phyloP scores from a whole-genome alignment of 2,888 invertebrate genomes.

The Cephus spinipes region DNA sequence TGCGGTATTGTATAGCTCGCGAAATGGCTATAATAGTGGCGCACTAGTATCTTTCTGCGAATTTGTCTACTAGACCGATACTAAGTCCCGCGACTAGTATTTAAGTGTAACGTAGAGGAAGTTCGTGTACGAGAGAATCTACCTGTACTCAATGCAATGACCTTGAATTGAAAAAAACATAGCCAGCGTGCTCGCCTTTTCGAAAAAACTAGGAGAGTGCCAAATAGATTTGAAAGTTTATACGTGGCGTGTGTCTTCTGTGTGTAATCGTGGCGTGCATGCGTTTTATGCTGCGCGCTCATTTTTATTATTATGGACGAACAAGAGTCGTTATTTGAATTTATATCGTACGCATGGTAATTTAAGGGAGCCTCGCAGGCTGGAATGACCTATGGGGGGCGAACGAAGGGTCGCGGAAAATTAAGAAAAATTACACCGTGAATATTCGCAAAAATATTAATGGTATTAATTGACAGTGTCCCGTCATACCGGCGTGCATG shows the following conservation, averaged over 20 bases:
- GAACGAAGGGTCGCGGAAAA: not conserved
- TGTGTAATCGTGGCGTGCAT: not conserved
- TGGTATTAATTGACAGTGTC: not conserved
- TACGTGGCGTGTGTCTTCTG: conserved; percentile 38
- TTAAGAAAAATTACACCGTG: not conserved
- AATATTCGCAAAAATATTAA: too few species aligned
- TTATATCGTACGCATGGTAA: not conserved
- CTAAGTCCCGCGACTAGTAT: conserved; percentile 7
- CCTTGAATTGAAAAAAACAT: conserved; percentile 63
- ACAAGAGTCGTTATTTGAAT: not conserved
- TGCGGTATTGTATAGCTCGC: not conserved
- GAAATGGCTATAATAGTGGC: not conserved
- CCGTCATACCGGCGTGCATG: not conserved
- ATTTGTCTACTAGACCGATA: conserved; percentile 40
- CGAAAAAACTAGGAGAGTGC: conserved; percentile 56
- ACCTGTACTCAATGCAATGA: conserved; percentile 57
- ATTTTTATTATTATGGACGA: not conserved
- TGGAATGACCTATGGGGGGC: not conserved
- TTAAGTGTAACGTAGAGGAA: conserved; percentile 18
- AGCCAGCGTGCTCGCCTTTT: conserved; percentile 59
- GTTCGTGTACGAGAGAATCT: conserved; percentile 32
- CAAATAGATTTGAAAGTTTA: conserved; percentile 60
- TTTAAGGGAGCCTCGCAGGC: not conserved
- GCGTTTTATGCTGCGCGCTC: conserved; percentile 18
- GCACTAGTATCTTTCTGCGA: not conserved